Evolutionary conservation across 2,797 vertebrate species (phyloP).

Genomic region (Anisognathus igniventris): DNA sequence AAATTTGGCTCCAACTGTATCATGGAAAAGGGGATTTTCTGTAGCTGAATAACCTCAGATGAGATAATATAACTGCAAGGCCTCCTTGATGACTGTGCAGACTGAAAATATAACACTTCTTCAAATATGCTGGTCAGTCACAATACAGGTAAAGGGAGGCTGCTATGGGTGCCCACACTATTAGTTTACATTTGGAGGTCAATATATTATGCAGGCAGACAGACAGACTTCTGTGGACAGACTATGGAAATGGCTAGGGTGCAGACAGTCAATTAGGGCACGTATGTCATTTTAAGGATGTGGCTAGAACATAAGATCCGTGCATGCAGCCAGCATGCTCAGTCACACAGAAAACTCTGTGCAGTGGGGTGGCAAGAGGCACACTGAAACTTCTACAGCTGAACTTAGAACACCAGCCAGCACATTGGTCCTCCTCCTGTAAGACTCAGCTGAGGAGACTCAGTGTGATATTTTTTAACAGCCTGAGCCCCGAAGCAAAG

Average conservation of each 20-base stretch:
- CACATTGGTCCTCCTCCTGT: neutral
- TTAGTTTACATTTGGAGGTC: neutral
- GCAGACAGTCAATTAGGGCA: neutral
- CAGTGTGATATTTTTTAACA: neutral
- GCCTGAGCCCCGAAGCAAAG: neutral
- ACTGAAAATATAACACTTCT: neutral
- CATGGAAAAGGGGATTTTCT: conserved; percentile 13
- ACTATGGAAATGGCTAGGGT: neutral
- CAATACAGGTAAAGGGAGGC: neutral
- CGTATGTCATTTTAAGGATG: neutral
- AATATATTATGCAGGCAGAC: neutral
- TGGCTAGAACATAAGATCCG: neutral
- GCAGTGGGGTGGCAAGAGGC: neutral
- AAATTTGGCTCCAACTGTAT: neutral
- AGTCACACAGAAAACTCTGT: neutral
- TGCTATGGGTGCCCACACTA: neutral
- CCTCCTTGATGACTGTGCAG: neutral
- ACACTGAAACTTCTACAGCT: neutral
- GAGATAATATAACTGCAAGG: neutral
- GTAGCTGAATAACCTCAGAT: neutral
- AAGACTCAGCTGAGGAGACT: neutral
- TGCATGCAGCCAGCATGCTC: neutral
- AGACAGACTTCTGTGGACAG: neutral
- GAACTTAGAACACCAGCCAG: neutral
- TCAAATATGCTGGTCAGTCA: neutral